A percentile compares a stretch with the other conserved stretches of the same genome.
Evolutionary conservation across 2,797 vertebrate genomes (phyloP).

Genomic region (Lepus oiostolus): DNA sequence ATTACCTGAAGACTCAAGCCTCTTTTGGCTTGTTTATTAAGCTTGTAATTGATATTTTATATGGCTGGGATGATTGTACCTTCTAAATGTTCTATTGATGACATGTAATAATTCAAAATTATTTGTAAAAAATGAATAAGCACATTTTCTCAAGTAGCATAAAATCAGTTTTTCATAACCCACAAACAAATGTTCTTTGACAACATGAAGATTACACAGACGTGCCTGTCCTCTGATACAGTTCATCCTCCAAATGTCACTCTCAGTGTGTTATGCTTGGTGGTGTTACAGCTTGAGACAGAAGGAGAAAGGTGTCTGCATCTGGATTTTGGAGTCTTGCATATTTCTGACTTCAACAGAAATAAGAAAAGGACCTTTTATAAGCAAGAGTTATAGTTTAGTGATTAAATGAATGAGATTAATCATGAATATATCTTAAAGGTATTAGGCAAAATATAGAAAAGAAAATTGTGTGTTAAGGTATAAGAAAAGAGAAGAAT

Average conservation of each 20-base stretch:
- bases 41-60: constrained; percentile 43
- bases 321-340: not conserved
- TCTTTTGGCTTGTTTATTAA: constrained; percentile 32
- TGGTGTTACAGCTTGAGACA: not conserved
- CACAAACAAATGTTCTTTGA: not conserved
- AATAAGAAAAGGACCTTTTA: not conserved
- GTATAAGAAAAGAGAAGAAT: not conserved
- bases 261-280: not conserved
- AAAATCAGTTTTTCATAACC: constrained; percentile 34
- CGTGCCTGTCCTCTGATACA: not conserved
- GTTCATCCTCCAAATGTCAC: not conserved
- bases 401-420: not conserved
- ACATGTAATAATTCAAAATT: constrained; percentile 35
- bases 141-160: constrained; percentile 27
- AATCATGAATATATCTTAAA: not conserved
- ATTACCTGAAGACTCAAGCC: constrained; percentile 27
- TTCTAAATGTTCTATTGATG: constrained; percentile 31
- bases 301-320: too few species aligned
- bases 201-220: not conserved
- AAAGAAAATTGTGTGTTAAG: not conserved
- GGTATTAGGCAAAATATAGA: not conserved
- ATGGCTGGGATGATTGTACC: not conserved
- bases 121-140: constrained; percentile 42
- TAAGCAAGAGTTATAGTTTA: not conserved
- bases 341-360: not conserved